Conservation (phyloP, 2,797 vertebrate genomes). For the Leptoclinus maculatus region DNA sequence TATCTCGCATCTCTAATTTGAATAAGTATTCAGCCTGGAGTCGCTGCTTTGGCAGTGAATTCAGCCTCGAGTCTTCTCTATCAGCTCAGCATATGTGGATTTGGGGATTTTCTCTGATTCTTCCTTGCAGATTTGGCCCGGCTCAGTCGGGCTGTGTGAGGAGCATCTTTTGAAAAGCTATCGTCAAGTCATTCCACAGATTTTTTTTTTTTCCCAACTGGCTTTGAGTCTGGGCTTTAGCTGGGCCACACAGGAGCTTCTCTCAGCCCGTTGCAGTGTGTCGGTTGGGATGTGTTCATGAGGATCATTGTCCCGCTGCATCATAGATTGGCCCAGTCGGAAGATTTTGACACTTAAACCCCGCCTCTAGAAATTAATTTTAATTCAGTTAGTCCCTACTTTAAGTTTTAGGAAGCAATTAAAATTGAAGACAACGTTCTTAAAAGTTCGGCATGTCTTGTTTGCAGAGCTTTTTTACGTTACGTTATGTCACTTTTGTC, state of each 20-base stretch:
- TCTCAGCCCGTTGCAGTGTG: slow-evolving; percentile 7
- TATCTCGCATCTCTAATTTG: slow-evolving; percentile 58
- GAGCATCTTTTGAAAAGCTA: slow-evolving; percentile 53
- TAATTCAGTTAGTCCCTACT: neutral
- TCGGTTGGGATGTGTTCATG: neutral
- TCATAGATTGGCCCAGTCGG: neutral
- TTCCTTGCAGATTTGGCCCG: slow-evolving; percentile 55
- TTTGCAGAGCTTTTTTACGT: too few species aligned
- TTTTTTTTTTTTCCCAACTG: slow-evolving; percentile 16
- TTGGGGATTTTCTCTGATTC: slow-evolving; percentile 70
- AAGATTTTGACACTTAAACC: neutral
- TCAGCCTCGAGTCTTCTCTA: slow-evolving; percentile 37
- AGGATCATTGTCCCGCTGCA: slow-evolving; percentile 1
- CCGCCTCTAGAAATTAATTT: neutral
- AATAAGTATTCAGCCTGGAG: slow-evolving; percentile 42
- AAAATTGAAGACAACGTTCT: too few species aligned
- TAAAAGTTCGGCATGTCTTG: too few species aligned
- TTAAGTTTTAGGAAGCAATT: neutral
- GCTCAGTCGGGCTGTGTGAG: slow-evolving; percentile 38
- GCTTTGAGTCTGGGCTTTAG: slow-evolving; percentile 18
- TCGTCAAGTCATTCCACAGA: slow-evolving; percentile 39
- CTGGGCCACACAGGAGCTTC: slow-evolving; percentile 18
- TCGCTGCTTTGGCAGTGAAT: slow-evolving; percentile 35
- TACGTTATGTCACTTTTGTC: too few species aligned
- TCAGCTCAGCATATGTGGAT: slow-evolving; percentile 57